Base-by-base conservation (phyloP, 2,113 vertebrate species). In the Sterrhoptilus dennistouni region DNA sequence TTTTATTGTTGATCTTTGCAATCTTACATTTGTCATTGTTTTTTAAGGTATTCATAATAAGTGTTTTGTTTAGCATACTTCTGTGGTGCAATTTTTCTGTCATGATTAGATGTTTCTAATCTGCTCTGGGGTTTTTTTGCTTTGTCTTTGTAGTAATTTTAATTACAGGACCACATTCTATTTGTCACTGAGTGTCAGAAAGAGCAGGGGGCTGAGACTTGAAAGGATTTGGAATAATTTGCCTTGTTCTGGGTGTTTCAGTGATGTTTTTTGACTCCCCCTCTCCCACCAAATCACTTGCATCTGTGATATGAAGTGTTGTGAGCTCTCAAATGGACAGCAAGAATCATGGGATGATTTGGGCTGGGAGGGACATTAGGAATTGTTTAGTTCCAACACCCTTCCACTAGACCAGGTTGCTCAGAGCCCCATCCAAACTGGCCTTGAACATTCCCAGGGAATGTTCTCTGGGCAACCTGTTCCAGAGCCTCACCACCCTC, bases 1-100 rank as follows among this genome's bases (percentile, higher is more conserved):
- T 97, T 91, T 96, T 93, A 85, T 89, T 96, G 95, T 93, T 97
- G 96, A 96, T 95, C 87, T 87, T 93, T 92, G 47, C 74, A 77
- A 13, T 84, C 95, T 84, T 89, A 80, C 49, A 3, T 92, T 95
- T 93, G 89, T 90, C 94, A 17, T 66, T 91, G 74, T 38, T 91
- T 90, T 95, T 90, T 87, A 68, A 96, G 94, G 91, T 94, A 89
- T 83, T 91, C 66, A 20, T 77, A 93, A 15, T 28, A 59, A 94
- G 89, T 95, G 86, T 94, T 95, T 95, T 95, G 91, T 94, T 95
- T 92, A 89, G 40, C 52, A 33, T 93, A 45, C 54, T 89, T 90
- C n/a, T 66, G 44, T 75, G 72, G 53, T 59, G 89, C 59, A 76
- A 56, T 94, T 95, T 95, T 95, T 96, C 88, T 90, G 10, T 59